Percentiles rank a stretch among this genome's conserved stretches.
Evolutionary conservation across 2,113 vertebrate species (phyloP).

Genomic region (Pluvialis apricaria): DNA sequence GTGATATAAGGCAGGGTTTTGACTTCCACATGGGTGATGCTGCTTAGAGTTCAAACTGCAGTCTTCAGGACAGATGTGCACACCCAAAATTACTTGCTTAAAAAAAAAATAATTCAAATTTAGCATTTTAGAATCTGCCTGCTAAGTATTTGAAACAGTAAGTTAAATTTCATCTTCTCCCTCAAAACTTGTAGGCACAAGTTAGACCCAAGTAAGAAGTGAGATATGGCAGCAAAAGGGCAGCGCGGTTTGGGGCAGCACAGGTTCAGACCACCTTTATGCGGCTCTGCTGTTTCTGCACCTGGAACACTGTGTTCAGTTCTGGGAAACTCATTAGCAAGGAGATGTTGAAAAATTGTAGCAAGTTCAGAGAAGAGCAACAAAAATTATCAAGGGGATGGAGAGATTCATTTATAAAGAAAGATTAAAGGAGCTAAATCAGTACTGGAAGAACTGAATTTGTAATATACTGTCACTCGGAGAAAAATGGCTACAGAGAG

Average conservation of each 20-base stretch:
- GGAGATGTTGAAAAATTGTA: conserved; percentile 45
- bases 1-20: neutral
- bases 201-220: neutral
- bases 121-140: neutral
- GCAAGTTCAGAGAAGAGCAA: conserved; percentile 52
- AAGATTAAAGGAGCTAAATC: conserved; percentile 56
- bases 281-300: neutral
- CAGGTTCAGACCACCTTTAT: neutral
- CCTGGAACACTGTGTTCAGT: neutral
- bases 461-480: conserved; percentile 1
- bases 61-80: neutral
- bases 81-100: neutral
- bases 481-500: conserved; percentile 23
- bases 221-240: neutral
- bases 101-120: neutral
- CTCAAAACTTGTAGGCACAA: neutral
- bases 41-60: neutral
- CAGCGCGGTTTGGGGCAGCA: neutral
- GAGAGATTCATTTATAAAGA: conserved; percentile 43
- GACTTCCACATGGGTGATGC: neutral
- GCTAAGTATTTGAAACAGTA: neutral
- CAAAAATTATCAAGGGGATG: conserved; percentile 55
- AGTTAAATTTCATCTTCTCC: neutral
- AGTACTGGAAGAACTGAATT: conserved; percentile 6
- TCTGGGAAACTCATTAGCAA: conserved; percentile 39